Conservation (phyloP, 2,113 vertebrate species). For the Gymnarchus niloticus region DNA sequence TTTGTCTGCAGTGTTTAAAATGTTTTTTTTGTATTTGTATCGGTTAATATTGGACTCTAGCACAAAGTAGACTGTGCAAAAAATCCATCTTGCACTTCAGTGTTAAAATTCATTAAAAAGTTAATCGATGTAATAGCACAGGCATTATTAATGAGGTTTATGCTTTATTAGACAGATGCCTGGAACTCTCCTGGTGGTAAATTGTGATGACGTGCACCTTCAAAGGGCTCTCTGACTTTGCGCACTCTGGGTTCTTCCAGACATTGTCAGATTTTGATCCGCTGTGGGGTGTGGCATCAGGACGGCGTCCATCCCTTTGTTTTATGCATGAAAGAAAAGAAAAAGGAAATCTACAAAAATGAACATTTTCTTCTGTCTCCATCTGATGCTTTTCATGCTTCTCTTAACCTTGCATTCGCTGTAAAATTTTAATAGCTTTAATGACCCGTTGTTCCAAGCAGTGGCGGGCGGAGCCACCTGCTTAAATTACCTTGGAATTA, state of each 20-base stretch:
- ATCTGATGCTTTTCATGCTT: constrained; percentile 13
- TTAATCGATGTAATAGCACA: constrained; percentile 1
- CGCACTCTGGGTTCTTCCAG: not conserved
- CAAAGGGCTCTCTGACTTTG: constrained; percentile 49
- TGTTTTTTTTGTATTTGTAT: not conserved
- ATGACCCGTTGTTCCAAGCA: constrained; percentile 34
- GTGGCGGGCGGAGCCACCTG: constrained; percentile 29
- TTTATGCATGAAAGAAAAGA: not conserved
- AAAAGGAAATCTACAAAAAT: not conserved
- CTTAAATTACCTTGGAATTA: constrained; percentile 46
- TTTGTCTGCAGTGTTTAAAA: not conserved
- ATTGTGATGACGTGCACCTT: constrained; percentile 43
- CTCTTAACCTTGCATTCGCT: constrained; percentile 31
- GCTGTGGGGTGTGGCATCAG: not conserved
- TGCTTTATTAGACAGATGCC: not conserved
- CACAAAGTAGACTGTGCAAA: not conserved
- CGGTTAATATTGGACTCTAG: not conserved
- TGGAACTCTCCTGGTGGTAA: constrained; percentile 38
- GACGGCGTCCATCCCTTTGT: not conserved
- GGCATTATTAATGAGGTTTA: not conserved
- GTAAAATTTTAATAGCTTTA: constrained; percentile 36
- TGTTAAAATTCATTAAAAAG: not conserved
- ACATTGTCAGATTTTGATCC: not conserved
- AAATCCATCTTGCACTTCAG: not conserved
- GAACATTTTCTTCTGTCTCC: not conserved